Base-by-base conservation (phyloP, 1,140 invertebrate genomes). In the Anadara kagoshimensis region DNA sequence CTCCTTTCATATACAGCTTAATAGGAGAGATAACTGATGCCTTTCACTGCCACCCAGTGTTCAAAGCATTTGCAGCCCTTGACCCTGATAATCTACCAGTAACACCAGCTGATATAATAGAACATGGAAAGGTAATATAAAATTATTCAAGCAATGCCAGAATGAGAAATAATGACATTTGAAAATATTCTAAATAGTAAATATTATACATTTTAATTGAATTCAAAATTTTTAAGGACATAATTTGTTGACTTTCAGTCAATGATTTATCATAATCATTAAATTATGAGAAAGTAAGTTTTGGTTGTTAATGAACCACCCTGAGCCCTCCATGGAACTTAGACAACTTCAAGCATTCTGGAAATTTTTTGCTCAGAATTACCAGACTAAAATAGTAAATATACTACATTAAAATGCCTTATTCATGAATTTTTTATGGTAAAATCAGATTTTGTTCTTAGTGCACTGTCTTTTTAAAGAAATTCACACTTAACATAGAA, bases 81-180 rank as follows among this genome's bases (percentile, higher is more conserved):
- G 29, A 62, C 18, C 59, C 29, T n/a, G 18, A 18, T n/a, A n/a
- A 43, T 16, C 16, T 62, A 18, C 59, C 59, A 5, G 29, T 16
- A n/a, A 44, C 29, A 16, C 29, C 44, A 20, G 59, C 26, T 16
- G 59, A 62, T 11, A 43, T 62, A 62, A 20, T 41, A n/a, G 36
- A 43, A 18, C 44, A 43, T 44, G 59, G 59, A 41, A n/a, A 62
- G 41, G 59, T 62, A 43, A 62, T 43, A n/a, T 49, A 49, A 16
- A 16, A n/a, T 49, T 49, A 49, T 49, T 49, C 12, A 49, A 49
- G 14, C n/a, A n/a, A n/a, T n/a, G n/a, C n/a, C n/a, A n/a, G n/a
- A n/a, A n/a, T n/a, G n/a, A n/a, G n/a, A n/a, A n/a, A n/a, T n/a
- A n/a, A n/a, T n/a, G n/a, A n/a, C n/a, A n/a, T n/a, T n/a, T n/a